Base-by-base conservation (phyloP, 2,113 vertebrate species). In the Podocnemis expansa region DNA sequence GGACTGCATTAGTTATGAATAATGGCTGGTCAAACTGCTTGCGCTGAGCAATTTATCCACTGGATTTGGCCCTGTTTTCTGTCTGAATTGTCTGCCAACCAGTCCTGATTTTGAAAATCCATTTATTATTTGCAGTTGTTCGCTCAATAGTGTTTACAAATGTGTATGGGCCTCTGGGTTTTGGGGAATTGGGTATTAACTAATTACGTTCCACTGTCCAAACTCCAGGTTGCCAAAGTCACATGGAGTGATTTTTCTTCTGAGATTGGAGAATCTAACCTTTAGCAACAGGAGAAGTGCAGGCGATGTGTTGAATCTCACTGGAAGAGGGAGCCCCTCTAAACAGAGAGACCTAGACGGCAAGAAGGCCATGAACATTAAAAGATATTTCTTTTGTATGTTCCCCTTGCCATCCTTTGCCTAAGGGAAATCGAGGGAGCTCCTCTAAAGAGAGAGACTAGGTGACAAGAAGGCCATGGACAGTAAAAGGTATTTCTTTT, bases 31-130 rank as follows among this genome's bases (percentile, higher is more conserved):
- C 96, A 97, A 96, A 95, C 95, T 85, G 85, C 91, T 97, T 27
- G 27, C 95, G 96, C 91, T 87, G 85, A 97, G 96, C 96, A 97
- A 96, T 97, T 97, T 97, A 97, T 97, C 97, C 96, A 96, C 94
- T 93, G 93, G 96, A 95, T 97, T 97, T 97, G 96, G 96, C 97
- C 97, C 93, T 0, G 49, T 85, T 95, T 94, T 84, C 96, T 96
- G 96, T 97, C 96, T 94, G 88, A 93, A 91, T 87, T 95, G 92
- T 94, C 93, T 97, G 97, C 97, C 97, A 97, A 94, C 91, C 90
- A 91, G 94, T 85, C 96, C 93, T 93, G 92, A 95, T 96, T 97
- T 97, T 93, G 93, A 90, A 94, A 97, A 96, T 95, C 91, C 80
- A 31, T 45, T 95, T 89, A 52, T 55, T 95, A 93, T 90, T 91